A percentile compares a stretch with the other conserved stretches of the same genome.
Conservation (phyloP, 1,140 invertebrate species). For the Fopius arisanus region DNA sequence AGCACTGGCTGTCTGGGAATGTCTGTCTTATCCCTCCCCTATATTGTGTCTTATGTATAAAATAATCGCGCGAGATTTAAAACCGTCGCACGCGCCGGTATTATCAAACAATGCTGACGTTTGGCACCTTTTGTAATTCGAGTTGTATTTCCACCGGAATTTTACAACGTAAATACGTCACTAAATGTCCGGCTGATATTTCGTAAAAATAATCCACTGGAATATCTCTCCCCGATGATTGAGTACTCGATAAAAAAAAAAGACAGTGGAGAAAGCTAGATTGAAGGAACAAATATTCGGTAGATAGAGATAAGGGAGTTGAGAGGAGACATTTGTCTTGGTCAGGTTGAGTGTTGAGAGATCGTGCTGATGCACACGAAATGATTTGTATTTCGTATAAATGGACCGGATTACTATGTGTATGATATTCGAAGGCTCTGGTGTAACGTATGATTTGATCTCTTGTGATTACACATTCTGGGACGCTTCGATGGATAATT, state of each 20-base stretch:
- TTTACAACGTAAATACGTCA: neutral
- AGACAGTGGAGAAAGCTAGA: neutral
- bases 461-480: neutral
- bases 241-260: neutral
- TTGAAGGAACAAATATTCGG: neutral
- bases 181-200: neutral
- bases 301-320: neutral
- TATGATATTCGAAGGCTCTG: neutral
- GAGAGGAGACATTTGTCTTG: conserved; percentile 5
- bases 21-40: conserved; percentile 23
- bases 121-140: neutral
- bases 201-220: neutral
- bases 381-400: conserved; percentile 2
- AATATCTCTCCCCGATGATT: neutral
- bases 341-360: conserved; percentile 1
- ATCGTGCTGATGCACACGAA: neutral
- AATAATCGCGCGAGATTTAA: conserved; percentile 43
- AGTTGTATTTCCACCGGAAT: neutral
- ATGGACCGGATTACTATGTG: neutral
- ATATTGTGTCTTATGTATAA: conserved; percentile 25
- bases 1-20: conserved; percentile 56
- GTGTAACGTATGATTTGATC: neutral
- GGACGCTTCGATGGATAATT: neutral
- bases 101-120: conserved; percentile 52
- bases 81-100: conserved; percentile 37